Percentiles rank a stretch among this genome's conserved stretches.
phyloP scores from a whole-genome alignment of 1,140 invertebrate genomes.

The Stegodyphus dumicola region DNA sequence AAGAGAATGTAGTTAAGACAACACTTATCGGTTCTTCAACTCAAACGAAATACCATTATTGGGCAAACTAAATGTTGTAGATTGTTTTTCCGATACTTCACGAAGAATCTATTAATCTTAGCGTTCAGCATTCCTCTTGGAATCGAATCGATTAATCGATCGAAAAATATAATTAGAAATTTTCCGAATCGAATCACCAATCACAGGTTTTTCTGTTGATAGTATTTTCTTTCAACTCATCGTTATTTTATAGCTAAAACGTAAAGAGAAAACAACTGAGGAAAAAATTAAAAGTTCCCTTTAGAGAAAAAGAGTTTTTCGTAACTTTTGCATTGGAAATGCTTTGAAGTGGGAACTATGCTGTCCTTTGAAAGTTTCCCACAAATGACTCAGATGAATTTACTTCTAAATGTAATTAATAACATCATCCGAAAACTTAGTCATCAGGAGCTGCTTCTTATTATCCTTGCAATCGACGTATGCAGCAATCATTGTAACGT shows the following conservation, averaged over 20 bases:
- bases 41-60: slow-evolving; percentile 58
- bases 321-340: too few species aligned
- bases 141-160: slow-evolving; percentile 31
- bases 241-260: neutral
- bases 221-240: slow-evolving; percentile 4
- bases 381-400: too few species aligned
- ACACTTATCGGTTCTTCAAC: slow-evolving; percentile 39
- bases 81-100: slow-evolving; percentile 59
- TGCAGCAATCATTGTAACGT: too few species aligned
- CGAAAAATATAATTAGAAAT: slow-evolving; percentile 58
- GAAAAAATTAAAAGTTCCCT: too few species aligned
- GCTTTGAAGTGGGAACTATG: too few species aligned
- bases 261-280: neutral
- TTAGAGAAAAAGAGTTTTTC: too few species aligned
- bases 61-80: slow-evolving; percentile 52
- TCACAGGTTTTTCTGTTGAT: slow-evolving; percentile 54
- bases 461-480: too few species aligned
- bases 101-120: slow-evolving; percentile 60
- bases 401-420: too few species aligned
- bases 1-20: slow-evolving; percentile 5
- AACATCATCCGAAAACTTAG: too few species aligned
- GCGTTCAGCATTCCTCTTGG: slow-evolving; percentile 18
- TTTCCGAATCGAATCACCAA: slow-evolving; percentile 56
- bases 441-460: too few species aligned
- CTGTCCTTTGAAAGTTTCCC: too few species aligned